These are phyloP conservation scores for Harpagoxenus sublaevis DNA, from an alignment of 2,888 invertebrate species.

Conservation along the genomic window DNA sequence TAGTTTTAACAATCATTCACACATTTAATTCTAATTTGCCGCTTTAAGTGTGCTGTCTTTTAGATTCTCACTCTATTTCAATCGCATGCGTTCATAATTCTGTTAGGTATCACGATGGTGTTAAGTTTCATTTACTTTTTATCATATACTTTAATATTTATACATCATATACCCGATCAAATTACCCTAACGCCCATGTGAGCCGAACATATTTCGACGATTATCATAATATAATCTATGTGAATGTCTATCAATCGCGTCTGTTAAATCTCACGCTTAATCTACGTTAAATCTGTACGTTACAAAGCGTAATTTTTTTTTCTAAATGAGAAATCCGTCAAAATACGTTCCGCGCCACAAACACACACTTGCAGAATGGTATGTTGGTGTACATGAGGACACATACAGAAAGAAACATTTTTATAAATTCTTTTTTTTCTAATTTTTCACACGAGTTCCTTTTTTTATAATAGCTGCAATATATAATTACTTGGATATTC, in stretches of 20 bases:
- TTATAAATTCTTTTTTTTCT: conserved; percentile 82
- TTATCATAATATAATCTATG: conserved; percentile 37
- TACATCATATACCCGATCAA: conserved; percentile 80
- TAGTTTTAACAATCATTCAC: conserved; percentile 83
- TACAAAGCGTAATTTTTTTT: neutral
- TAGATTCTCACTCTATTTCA: conserved; percentile 65
- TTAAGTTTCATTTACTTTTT: conserved; percentile 68
- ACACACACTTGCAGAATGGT: conserved; percentile 88
- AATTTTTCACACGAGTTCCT: conserved; percentile 78
- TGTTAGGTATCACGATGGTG: conserved; percentile 64
- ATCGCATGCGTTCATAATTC: conserved; percentile 70
- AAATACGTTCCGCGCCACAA: conserved; percentile 82
- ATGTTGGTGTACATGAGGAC: conserved; percentile 90
- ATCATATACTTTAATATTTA: conserved; percentile 76
- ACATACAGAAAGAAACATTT: conserved; percentile 86
- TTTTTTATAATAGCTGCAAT: conserved; percentile 73
- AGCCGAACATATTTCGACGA: conserved; percentile 82
- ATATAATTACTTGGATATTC: conserved; percentile 68
- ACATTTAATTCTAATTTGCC: conserved; percentile 85
- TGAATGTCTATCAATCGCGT: conserved; percentile 16
- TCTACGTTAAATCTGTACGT: neutral
- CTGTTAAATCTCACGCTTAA: conserved; percentile 35
- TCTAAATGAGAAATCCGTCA: conserved; percentile 68
- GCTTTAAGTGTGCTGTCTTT: conserved; percentile 84
- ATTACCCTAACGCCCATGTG: conserved; percentile 78